Base-by-base conservation (phyloP, 35 echinoderm and acorn worm genomes). In the Hemicentrotus pulcherrimus region DNA sequence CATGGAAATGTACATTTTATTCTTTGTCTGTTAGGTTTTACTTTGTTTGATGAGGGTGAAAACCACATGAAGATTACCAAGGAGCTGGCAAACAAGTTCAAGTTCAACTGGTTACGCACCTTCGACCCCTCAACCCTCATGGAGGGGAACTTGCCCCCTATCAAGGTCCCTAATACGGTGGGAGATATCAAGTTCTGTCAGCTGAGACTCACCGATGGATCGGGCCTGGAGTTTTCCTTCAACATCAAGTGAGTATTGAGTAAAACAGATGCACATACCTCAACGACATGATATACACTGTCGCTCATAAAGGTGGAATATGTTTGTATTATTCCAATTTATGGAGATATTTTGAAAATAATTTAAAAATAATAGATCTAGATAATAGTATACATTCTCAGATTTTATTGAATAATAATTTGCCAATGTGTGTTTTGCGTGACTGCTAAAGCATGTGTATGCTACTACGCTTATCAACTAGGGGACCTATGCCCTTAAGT, bases 1-100 rank as follows among this genome's bases (percentile, higher is more conserved):
- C 0, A 41, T 41, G 0, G 3, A 41, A 41, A 41, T 1, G 35
- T 41, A 41, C 35, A 15, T 55, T 55, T 2, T 14, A 8, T 94
- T 94, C 6, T 48, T 14, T 96, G 22, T 92, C 31, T 95, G 92
- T 8, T 94, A 99, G 98, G 88, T 18, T 99, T 95, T 97, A 96
- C 91, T 4, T 70, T 99, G 46, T 99, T 91, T 95, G 98, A 99
- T 86, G 98, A 99, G 91, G 97, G 97, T 31, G 47, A 59, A 14
- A 55, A 95, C 71, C 97, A 98, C 46, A 92, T 99, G 8, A 22
- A 48, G 32, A 92, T 99, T 78, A 98, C 95, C 0, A 70, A 91
- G n/a, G 94, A 96, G 6, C 47, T 98, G 52, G 97, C 96, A 15
- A 95, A 94, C 47, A 98, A 98, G 89, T 95, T 99, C 31, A 96